phyloP scores from a whole-genome alignment of 92 coral and sea anemone genomes.

The Galaxea fascicularis region DNA sequence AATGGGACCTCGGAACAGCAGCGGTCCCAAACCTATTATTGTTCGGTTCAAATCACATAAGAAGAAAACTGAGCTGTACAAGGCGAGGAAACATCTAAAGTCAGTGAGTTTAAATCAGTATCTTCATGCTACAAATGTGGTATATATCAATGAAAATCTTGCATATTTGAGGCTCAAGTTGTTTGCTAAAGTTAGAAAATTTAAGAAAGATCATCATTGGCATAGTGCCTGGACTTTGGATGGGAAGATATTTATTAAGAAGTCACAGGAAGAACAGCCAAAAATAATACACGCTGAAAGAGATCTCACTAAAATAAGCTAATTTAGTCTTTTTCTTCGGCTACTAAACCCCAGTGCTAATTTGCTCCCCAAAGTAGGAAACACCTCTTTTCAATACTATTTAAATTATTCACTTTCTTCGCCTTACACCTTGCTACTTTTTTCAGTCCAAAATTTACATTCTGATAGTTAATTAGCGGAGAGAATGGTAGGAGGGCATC shows the following conservation, averaged over 20 bases:
- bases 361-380: background rate
- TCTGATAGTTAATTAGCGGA: background rate
- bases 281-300: background rate
- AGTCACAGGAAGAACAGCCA: background rate
- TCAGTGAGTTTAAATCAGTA: background rate
- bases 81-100: background rate
- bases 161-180: background rate
- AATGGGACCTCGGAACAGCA: background rate
- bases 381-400: background rate
- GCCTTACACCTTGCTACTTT: background rate
- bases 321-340: background rate
- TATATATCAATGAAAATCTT: background rate
- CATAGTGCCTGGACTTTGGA: conserved; percentile 20
- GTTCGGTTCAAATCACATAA: no score
- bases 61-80: background rate
- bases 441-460: background rate
- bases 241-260: conserved; percentile 18
- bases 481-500: background rate
- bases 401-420: conserved; percentile 1
- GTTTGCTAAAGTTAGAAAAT: background rate
- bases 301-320: background rate
- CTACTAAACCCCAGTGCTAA: background rate
- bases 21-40: no score
- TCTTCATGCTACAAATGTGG: background rate
- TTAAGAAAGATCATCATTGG: background rate